Conservation (phyloP, 2,888 invertebrate genomes). For the Tachystola acroxantha region DNA sequence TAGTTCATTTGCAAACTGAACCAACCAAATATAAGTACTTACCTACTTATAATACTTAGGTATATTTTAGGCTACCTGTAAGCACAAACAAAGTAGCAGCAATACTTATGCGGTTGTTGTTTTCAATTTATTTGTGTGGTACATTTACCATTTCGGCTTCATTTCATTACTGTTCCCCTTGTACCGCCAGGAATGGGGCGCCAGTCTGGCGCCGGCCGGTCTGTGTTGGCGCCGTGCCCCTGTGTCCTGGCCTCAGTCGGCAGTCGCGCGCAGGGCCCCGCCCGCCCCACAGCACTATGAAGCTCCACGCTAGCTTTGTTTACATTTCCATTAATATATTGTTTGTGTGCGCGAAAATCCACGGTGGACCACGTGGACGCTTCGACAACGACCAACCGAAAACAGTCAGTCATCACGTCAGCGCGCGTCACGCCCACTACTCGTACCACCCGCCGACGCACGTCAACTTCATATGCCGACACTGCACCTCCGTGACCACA, state of each 20-base stretch:
- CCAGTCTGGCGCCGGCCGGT: constrained; percentile 55
- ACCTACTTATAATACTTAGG: too few relatives aligned
- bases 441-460: constrained; percentile 60
- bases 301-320: constrained; percentile 28
- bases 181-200: constrained; percentile 31
- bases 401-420: constrained; percentile 35
- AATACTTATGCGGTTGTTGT: too few relatives aligned
- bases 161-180: constrained; percentile 2
- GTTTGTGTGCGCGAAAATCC: constrained; percentile 38
- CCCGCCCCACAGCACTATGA: constrained; percentile 54
- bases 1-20: too few relatives aligned
- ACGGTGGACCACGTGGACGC: constrained; percentile 42
- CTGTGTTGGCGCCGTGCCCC: constrained; percentile 50
- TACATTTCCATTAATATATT: constrained; percentile 25
- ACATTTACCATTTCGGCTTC: not conserved
- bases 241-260: constrained; percentile 34
- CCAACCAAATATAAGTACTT: too few relatives aligned
- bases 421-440: constrained; percentile 50
- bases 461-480: constrained; percentile 51
- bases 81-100: too few relatives aligned
- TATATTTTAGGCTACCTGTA: too few relatives aligned
- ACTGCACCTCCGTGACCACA: constrained; percentile 39
- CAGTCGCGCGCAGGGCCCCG: constrained; percentile 59
- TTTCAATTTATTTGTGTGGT: too few relatives aligned
- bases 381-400: constrained; percentile 22